Percentiles rank a stretch among this genome's conserved stretches.
Evolutionary conservation across 1,140 invertebrate genomes (phyloP).

Genomic region (Melipona quadrifasciata): DNA sequence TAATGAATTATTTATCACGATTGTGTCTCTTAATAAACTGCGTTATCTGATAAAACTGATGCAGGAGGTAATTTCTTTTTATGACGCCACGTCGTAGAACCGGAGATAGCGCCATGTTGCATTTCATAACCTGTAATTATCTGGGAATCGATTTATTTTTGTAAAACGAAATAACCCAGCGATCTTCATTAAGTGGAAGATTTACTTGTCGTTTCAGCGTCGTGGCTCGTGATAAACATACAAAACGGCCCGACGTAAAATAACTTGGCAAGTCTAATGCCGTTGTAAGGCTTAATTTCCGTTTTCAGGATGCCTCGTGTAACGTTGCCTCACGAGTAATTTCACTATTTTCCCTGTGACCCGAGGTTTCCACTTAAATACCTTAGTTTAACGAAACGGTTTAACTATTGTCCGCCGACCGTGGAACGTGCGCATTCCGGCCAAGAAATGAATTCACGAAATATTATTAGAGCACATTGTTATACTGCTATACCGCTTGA

Average conservation of each 20-base stretch:
- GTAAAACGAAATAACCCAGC: neutral
- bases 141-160: constrained; percentile 14
- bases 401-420: constrained; percentile 57
- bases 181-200: constrained; percentile 42
- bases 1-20: neutral
- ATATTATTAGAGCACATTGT: constrained; percentile 54
- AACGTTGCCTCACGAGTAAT: constrained; percentile 50
- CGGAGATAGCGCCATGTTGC: too few species aligned
- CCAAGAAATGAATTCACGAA: constrained; percentile 60
- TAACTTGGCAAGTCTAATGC: constrained; percentile 39
- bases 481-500: neutral
- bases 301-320: constrained; percentile 47
- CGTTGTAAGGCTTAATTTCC: constrained; percentile 49
- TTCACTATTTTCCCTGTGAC: constrained; percentile 57
- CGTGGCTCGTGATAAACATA: constrained; percentile 25
- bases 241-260: constrained; percentile 28
- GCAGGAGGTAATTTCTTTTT: neutral
- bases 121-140: constrained; percentile 4
- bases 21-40: neutral
- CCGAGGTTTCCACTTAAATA: constrained; percentile 58
- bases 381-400: constrained; percentile 58
- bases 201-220: constrained; percentile 23
- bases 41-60: neutral
- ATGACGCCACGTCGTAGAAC: neutral
- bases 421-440: constrained; percentile 40